A percentile compares a stretch with the other conserved stretches of the same genome.
Conservation (phyloP, 2,888 invertebrate species). For the Lycophotia porphyrea region DNA sequence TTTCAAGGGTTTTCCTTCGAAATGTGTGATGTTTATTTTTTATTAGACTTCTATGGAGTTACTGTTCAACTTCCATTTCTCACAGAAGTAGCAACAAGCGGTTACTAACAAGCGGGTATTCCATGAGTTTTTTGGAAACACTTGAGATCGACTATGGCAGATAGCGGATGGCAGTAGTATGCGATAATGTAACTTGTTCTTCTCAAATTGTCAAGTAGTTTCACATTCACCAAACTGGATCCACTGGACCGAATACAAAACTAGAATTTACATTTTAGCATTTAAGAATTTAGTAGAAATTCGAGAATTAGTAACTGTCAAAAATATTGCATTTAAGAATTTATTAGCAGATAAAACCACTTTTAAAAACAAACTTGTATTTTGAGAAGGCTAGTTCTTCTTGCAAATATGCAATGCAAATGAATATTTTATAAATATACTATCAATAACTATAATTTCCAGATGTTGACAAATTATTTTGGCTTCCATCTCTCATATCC, state of each 20-base stretch:
- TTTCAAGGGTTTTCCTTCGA: neutral
- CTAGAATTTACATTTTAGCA: conserved; percentile 10
- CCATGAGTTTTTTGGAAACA: conserved; percentile 37
- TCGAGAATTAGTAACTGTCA: neutral
- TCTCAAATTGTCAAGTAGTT: conserved; percentile 16
- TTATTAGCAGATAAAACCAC: neutral
- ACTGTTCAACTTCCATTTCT: neutral
- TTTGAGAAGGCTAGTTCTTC: neutral
- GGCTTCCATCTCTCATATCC: neutral
- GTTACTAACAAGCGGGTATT: conserved; percentile 19
- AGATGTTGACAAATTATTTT: neutral
- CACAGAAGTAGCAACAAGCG: conserved; percentile 13
- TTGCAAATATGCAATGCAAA: neutral
- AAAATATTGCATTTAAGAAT: neutral
- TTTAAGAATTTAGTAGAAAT: conserved; percentile 5
- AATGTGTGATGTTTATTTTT: neutral
- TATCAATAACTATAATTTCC: neutral
- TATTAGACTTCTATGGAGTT: neutral
- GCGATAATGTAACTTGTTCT: conserved; percentile 40
- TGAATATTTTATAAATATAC: neutral
- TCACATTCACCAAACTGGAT: conserved; percentile 45
- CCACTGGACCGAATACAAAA: neutral
- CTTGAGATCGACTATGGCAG: conserved; percentile 49
- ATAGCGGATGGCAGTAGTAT: conserved; percentile 35
- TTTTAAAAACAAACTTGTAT: neutral